phyloP scores from a whole-genome alignment of 2,888 invertebrate species.

The Trileptium ribeirensis region DNA sequence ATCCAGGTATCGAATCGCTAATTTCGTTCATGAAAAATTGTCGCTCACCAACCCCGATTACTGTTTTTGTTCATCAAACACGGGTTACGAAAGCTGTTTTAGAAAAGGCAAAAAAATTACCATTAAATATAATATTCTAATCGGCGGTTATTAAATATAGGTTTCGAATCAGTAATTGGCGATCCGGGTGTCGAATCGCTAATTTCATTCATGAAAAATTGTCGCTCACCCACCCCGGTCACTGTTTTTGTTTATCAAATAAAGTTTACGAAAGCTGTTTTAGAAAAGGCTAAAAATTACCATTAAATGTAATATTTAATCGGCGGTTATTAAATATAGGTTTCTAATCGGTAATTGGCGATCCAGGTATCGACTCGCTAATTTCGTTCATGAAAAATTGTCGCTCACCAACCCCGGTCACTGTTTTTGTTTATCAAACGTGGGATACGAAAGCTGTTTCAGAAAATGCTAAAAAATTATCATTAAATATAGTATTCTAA shows the following conservation, averaged over 20 bases:
- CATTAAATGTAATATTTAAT: too few species aligned
- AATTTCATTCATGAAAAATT: too few species aligned
- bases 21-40: neutral
- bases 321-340: neutral
- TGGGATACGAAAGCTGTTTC: neutral
- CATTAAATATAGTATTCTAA: neutral
- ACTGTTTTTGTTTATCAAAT: too few species aligned
- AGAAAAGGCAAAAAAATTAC: neutral
- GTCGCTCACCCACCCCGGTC: too few species aligned
- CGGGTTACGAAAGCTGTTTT: neutral
- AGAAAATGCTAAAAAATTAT: neutral
- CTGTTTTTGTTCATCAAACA: neutral
- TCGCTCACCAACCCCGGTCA: neutral
- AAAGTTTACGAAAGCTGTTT: too few species aligned
- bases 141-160: too few species aligned
- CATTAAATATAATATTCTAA: neutral
- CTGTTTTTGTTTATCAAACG: neutral
- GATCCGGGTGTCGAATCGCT: too few species aligned
- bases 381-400: neutral
- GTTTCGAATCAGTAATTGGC: too few species aligned
- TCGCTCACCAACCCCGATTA: neutral
- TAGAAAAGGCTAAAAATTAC: too few species aligned
- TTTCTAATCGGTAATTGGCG: neutral
- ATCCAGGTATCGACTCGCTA: neutral
- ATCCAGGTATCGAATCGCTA: neutral